Evolutionary conservation across 2,888 invertebrate species (phyloP).

Genomic region (Lathronympha strigana): DNA sequence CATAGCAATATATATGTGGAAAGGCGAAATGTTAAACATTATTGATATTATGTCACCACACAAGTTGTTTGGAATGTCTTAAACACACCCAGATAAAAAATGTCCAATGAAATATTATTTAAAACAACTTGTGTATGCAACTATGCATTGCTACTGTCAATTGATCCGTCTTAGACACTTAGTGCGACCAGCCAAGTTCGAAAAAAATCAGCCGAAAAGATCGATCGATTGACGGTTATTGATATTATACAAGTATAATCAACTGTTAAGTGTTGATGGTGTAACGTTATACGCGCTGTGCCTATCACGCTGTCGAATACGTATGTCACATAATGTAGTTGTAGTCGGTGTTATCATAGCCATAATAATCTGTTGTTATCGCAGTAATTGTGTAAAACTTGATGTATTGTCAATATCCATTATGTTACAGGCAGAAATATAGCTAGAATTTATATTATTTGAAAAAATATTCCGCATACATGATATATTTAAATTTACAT

Average conservation of each 20-base stretch:
- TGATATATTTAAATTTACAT: too few relatives aligned
- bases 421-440: slow-evolving; percentile 19
- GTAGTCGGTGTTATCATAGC: slow-evolving; percentile 51
- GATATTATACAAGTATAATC: slow-evolving; percentile 20
- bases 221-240: slow-evolving; percentile 21
- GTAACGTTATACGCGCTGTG: slow-evolving; percentile 53
- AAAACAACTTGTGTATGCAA: slow-evolving; percentile 16
- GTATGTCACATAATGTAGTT: slow-evolving; percentile 57
- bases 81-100: background rate
- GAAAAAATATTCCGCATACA: slow-evolving; percentile 2
- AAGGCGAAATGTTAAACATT: slow-evolving; percentile 45
- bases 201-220: slow-evolving; percentile 2
- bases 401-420: slow-evolving; percentile 27
- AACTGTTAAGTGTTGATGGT: slow-evolving; percentile 38
- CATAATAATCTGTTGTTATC: slow-evolving; percentile 34
- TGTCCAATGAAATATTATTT: background rate
- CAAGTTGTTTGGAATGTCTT: slow-evolving; percentile 20
- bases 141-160: slow-evolving; percentile 35
- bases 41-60: slow-evolving; percentile 11
- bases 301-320: slow-evolving; percentile 54
- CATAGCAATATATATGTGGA: slow-evolving; percentile 48
- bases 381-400: slow-evolving; percentile 37
- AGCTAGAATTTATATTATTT: slow-evolving; percentile 13
- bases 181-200: slow-evolving; percentile 26
- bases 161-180: slow-evolving; percentile 43